phyloP scores from a whole-genome alignment of 2,888 invertebrate species.

The Yponomeuta malinellus region DNA sequence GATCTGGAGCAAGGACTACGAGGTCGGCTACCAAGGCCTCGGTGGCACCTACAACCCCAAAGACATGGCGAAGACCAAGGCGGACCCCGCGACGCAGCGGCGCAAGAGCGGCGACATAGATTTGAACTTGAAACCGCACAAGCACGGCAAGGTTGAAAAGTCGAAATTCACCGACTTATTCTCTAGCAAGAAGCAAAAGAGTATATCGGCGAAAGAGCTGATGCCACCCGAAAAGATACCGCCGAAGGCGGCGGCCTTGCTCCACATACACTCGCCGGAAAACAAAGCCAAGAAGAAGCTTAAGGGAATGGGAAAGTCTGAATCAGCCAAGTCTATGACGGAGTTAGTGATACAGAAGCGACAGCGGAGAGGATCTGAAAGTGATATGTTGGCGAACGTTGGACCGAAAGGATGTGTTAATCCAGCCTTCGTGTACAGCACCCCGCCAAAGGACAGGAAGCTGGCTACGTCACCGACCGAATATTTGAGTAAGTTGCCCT shows the following conservation, averaged over 20 bases:
- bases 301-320: conserved; percentile 58
- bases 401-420: conserved; percentile 55
- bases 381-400: conserved; percentile 51
- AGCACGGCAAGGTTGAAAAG: conserved; percentile 58
- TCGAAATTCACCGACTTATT: conserved; percentile 67
- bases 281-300: conserved; percentile 47
- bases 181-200: conserved; percentile 64
- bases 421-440: conserved; percentile 69
- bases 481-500: conserved; percentile 56
- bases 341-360: conserved; percentile 46
- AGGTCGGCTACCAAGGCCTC: conserved; percentile 59
- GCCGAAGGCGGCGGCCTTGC: conserved; percentile 77
- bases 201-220: conserved; percentile 59
- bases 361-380: conserved; percentile 61
- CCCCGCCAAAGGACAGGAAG: conserved; percentile 68
- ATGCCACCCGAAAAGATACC: conserved; percentile 71
- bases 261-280: conserved; percentile 73
- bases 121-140: conserved; percentile 55
- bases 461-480: conserved; percentile 61
- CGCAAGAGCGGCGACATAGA: conserved; percentile 65
- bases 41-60: conserved; percentile 65
- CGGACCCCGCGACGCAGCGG: conserved; percentile 47
- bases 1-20: conserved; percentile 61
- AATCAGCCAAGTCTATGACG: conserved; percentile 55
- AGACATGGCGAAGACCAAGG: conserved; percentile 62